phyloP scores from a whole-genome alignment of 2,797 vertebrate genomes.

The Setipinna tenuifilis region DNA sequence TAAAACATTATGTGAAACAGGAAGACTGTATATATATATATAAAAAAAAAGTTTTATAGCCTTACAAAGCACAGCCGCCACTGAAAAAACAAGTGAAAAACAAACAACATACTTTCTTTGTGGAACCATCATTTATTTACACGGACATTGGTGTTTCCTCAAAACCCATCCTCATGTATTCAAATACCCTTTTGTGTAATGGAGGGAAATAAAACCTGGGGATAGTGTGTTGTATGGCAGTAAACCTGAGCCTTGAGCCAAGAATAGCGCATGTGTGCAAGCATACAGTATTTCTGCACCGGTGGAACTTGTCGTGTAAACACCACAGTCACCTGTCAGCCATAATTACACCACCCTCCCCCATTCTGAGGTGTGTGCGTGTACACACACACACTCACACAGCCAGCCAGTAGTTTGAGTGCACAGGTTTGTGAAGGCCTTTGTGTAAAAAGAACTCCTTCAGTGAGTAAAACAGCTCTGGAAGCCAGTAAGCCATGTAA shows the following conservation, averaged over 20 bases:
- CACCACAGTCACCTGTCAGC: not conserved
- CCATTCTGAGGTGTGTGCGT: not conserved
- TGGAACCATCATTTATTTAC: not conserved
- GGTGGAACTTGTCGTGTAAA: not conserved
- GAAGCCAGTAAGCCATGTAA: not conserved
- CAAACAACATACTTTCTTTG: not conserved
- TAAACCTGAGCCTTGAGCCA: not conserved
- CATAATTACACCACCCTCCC: slow-evolving; percentile 14
- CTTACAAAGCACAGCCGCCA: not conserved
- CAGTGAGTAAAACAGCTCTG: not conserved
- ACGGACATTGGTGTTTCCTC: not conserved
- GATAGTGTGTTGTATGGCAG: not conserved
- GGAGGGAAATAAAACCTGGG: not conserved
- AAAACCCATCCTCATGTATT: not conserved
- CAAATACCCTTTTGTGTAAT: not conserved
- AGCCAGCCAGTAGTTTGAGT: not conserved
- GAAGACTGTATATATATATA: no score
- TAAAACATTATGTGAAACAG: not conserved
- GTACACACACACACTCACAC: not conserved
- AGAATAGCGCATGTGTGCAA: not conserved
- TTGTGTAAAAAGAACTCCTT: not conserved
- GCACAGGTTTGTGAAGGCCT: not conserved
- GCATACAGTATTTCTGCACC: not conserved
- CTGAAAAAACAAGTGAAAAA: not conserved
- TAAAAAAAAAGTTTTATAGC: not conserved